Conservation (phyloP, 2,113 vertebrate species). For the Campylomormyrus tamandua region DNA sequence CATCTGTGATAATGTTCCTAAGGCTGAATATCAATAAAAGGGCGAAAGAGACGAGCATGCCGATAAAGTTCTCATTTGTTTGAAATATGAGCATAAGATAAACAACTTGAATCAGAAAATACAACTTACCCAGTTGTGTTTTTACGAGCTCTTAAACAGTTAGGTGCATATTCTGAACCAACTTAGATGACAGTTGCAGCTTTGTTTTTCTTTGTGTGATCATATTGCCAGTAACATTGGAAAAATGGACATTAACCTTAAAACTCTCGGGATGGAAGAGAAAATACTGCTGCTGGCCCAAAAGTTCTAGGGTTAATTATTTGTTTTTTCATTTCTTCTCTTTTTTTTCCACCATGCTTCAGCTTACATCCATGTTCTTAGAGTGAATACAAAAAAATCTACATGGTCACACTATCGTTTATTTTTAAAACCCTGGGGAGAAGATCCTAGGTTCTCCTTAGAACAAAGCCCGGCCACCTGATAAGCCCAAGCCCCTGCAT, state of each 20-base stretch:
- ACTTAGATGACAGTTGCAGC: conserved; percentile 99
- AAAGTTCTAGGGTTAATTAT: conserved; percentile 60
- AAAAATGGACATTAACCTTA: conserved; percentile 55
- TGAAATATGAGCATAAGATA: conserved; percentile 14
- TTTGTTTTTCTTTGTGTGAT: conserved; percentile 71
- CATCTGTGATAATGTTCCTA: conserved; percentile 4
- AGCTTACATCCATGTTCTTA: conserved; percentile 52
- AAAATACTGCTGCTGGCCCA: conserved; percentile 28
- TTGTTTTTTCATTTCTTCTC: conserved; percentile 37
- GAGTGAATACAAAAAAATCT: not conserved
- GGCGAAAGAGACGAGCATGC: conserved; percentile 13
- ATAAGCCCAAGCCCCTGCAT: not conserved
- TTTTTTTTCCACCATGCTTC: conserved; percentile 69
- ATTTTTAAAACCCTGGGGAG: not conserved
- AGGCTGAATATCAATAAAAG: not conserved
- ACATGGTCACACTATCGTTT: not conserved
- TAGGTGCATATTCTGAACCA: conserved; percentile 70
- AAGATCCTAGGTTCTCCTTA: not conserved
- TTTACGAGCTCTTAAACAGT: not conserved
- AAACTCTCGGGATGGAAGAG: conserved; percentile 46
- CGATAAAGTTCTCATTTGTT: not conserved
- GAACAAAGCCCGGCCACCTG: not conserved
- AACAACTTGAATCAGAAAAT: conserved; percentile 55
- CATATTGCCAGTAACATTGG: conserved; percentile 96
- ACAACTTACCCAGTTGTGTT: conserved; percentile 40